Base-by-base conservation (phyloP, 2,888 invertebrate genomes). In the Papilio protenor region DNA sequence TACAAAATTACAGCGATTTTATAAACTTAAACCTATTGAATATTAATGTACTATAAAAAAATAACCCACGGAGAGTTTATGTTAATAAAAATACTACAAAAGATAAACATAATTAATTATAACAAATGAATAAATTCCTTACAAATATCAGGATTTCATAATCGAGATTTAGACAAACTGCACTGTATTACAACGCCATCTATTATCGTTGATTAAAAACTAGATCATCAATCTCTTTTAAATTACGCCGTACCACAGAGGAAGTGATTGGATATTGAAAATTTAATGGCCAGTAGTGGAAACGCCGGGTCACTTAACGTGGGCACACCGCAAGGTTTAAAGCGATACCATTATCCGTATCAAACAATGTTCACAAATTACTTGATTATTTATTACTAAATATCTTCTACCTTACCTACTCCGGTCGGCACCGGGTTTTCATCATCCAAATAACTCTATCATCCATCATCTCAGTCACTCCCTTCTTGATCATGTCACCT, bases 291-390 rank as follows among this genome's bases (percentile, higher is more conserved):
- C 49, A 71, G 49, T 71, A 71, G 70, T 49, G 49, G 47, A 23
- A 18, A 49, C 23, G 8, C 11, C 49, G 14, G 49, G 49, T 71
- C 70, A 49, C 70, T 71, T 27, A 71, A 21, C 16, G 47, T 71
- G 49, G 47, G 49, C 45, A 21, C 70, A 49, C 47, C 70, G 40
- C 57, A 57, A 18, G 76, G 47, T 61, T 76, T 76, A 76, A 72
- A 72, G 59, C 52, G 76, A 72, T 64, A 14, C 27, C 72, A 71
- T 76, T 76, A 76, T 47, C 52, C 57, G 52, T 70, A 57, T 57
- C 61, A 66, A 66, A n/a, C 66, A 66, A 66, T 2, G 64, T 33
- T 40, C n/a, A 66, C 40, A 40, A 40, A 66, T 40, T 61, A 27
- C 16, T 61, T 27, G 27, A 64, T 64, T 16, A 5, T 21, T 57